Percentiles rank a stretch among this genome's conserved stretches.
These are phyloP conservation scores for Ips typographus DNA, from an alignment of 1,140 invertebrate species.

Conservation along the genomic window DNA sequence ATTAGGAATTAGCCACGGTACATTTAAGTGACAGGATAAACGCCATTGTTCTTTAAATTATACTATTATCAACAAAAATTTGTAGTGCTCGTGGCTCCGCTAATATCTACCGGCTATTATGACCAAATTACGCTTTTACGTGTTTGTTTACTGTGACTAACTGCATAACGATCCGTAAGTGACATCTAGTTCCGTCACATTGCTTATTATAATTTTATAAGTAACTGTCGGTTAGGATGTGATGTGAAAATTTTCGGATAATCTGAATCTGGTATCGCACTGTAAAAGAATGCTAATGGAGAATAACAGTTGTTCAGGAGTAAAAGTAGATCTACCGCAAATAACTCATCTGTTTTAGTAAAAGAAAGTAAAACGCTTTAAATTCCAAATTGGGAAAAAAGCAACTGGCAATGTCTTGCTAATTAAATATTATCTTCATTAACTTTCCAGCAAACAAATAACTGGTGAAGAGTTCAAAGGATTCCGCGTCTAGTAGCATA, in stretches of 20 bases:
- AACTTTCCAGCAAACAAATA: neutral
- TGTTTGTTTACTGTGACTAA: constrained; percentile 30
- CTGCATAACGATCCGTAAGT: constrained; percentile 19
- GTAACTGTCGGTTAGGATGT: too few species aligned
- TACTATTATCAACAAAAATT: constrained; percentile 35
- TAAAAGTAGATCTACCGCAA: constrained; percentile 3
- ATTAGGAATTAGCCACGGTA: constrained; percentile 35
- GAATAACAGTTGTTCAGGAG: neutral
- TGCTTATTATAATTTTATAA: neutral
- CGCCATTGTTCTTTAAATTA: constrained; percentile 37
- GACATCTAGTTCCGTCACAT: constrained; percentile 21
- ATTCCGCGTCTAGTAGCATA: neutral
- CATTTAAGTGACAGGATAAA: constrained; percentile 37
- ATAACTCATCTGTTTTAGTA: constrained; percentile 8
- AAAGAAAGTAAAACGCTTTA: constrained; percentile 8
- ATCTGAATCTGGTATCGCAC: too few species aligned
- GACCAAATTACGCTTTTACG: constrained; percentile 20
- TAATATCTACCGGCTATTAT: constrained; percentile 33
- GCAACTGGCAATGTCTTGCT: neutral
- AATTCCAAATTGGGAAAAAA: constrained; percentile 1
- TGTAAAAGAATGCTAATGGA: too few species aligned
- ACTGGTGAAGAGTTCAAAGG: neutral
- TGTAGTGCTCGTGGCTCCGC: constrained; percentile 20
- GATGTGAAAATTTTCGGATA: too few species aligned
- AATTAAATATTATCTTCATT: neutral